Evolutionary conservation across 2,888 invertebrate species (phyloP), one percentile per base, ranked within the genome.

Genomic region (Drosophila lacicola): DNA sequence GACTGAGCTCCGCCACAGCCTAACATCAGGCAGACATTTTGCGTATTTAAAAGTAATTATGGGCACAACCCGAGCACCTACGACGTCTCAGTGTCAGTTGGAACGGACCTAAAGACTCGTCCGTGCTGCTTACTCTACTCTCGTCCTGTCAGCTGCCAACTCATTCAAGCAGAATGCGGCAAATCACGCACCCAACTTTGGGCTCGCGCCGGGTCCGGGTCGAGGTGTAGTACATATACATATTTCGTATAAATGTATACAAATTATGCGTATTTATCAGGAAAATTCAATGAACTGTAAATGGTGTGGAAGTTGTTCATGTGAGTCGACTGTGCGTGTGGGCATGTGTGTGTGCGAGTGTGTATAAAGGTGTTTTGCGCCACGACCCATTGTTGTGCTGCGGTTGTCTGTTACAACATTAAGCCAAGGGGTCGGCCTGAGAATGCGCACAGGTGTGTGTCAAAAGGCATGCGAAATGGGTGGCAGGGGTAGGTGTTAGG

Each of bases 211-310:
- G 29, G 17, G 41, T 33, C 29, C 36, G 58, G 50, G 25, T 57
- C 45, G 17, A 21, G 42, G 51, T 51, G 51, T 51, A 41, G n/a
- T 33, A 33, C 19, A 29, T 56, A 69, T 58, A 74, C 56, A 65
- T 75, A 66, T 73, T 57, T 63, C 13, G 60, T 72, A 78, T 78
- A 83, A 83, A 85, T 84, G 81, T 84, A 81, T 85, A 84, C 83
- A 84, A 84, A 84, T 84, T 85, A 84, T 85, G 83, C 83, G 83
- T 85, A 84, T 85, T 84, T 84, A 84, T 84, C 83, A 85, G 83
- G 85, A 70, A 80, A 84, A 84, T 84, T 84, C 83, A 84, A 84
- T 84, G 85, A 84, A 84, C 85, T 85, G 83, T 84, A 85, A 84
- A 85, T 84, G 83, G 83, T 75, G 86, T 85, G 85, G 83, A 83